phyloP scores from a whole-genome alignment of 2,888 invertebrate genomes.

The Allygus modestus region DNA sequence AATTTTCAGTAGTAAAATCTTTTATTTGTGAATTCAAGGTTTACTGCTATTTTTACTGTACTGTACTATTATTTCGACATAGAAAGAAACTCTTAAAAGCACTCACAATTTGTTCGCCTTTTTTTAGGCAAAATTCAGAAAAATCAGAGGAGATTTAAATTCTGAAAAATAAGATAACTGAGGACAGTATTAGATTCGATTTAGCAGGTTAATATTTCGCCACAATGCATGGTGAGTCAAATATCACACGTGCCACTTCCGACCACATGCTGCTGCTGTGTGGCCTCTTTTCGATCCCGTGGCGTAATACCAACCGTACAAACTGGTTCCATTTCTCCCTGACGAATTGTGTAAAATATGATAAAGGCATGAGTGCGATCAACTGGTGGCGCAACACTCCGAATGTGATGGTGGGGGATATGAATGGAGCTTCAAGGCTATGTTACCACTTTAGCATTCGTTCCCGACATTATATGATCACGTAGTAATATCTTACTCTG shows the following conservation, averaged over 20 bases:
- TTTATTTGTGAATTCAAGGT: no score
- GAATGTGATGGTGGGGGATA: neutral
- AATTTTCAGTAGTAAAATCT: no score
- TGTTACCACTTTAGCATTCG: slow-evolving; percentile 16
- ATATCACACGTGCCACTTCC: neutral
- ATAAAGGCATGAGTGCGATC: slow-evolving; percentile 37
- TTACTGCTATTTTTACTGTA: no score
- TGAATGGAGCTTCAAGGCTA: slow-evolving; percentile 36
- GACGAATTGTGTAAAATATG: slow-evolving; percentile 43
- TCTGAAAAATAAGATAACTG: no score
- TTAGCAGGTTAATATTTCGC: no score
- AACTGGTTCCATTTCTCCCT: slow-evolving; percentile 16
- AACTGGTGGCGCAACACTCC: neutral
- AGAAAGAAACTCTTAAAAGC: no score
- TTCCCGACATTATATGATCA: slow-evolving; percentile 15
- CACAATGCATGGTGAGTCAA: no score
- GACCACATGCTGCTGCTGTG: neutral
- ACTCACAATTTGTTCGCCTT: no score
- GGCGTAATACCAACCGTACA: neutral
- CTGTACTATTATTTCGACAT: no score
- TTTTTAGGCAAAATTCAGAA: no score
- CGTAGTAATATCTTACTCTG: slow-evolving; percentile 23
- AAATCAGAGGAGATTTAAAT: no score
- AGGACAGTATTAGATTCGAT: neutral
- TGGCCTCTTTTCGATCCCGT: slow-evolving; percentile 6